Evolutionary conservation across 2,113 vertebrate genomes (phyloP), one percentile per base, ranked within the genome.

Genomic region (Scalopus aquaticus): DNA sequence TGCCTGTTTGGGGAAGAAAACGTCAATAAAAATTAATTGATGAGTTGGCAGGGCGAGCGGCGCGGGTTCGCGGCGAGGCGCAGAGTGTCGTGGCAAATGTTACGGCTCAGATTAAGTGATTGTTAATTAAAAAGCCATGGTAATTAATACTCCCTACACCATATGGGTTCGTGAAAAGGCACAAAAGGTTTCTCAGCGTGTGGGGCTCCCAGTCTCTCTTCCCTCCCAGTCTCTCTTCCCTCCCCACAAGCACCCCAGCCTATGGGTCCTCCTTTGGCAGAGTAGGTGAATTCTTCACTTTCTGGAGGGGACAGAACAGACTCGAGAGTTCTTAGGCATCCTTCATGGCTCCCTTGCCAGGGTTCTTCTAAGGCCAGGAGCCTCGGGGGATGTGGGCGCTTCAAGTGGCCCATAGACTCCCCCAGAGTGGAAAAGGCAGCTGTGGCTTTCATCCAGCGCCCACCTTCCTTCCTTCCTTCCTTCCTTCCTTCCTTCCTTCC

Each of bases 21-120:
- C 91, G 98, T 98, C 98, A 98, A 98, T 98, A 98, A 98, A 98
- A 83, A 94, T 92, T 98, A 97, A 98, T 98, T 98, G 98, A 98
- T 98, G 98, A 56, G 98, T 93, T 97, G 98, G 98, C 95, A 42
- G 69, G 97, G 97, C 78, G 8, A 97, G 78, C 96, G 32, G 92
- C 16, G 32, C 96, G 15, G 98, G 98, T 97, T 97, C 94, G 97
- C 64, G 5, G 81, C 82, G 30, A 98, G 98, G 88, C 96, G 30
- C 88, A 95, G 97, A 97, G 97, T 97, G 98, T 97, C 97, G 72
- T 91, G 98, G 98, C 97, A 93, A 97, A 97, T 96, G 98, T 98
- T 98, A 24, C 90, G 84, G 97, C 98, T 98, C 97, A 95, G 97
- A 98, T 96, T 98, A 98, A 98, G 96, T 91, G 89, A 96, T 97